phyloP scores from a whole-genome alignment of 2,113 vertebrate genomes.

The Stomatorhinus ivindoensis region DNA sequence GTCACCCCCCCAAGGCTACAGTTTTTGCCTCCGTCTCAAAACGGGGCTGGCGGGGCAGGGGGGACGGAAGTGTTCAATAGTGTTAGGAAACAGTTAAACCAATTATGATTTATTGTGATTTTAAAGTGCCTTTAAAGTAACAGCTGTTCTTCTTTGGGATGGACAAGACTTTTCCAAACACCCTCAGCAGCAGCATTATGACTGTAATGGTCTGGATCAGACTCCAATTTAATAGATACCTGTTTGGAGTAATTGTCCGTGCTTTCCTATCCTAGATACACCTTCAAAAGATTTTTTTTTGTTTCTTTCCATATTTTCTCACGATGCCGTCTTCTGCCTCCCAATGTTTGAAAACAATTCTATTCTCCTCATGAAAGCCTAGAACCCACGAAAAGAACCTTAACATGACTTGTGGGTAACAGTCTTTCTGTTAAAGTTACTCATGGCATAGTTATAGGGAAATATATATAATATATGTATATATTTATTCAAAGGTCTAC shows the following conservation, averaged over 20 bases:
- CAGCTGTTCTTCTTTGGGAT: conserved; percentile 48
- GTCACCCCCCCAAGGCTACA: not conserved
- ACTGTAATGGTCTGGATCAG: conserved; percentile 65
- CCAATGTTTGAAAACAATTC: conserved; percentile 85
- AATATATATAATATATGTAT: conserved; percentile 52
- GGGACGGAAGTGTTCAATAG: not conserved
- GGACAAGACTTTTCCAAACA: not conserved
- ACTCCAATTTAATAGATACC: conserved; percentile 82
- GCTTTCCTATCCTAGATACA: conserved; percentile 88
- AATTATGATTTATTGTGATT: not conserved
- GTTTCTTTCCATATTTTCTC: conserved; percentile 34
- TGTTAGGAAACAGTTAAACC: not conserved
- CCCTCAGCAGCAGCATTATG: conserved; percentile 36
- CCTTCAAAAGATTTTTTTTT: conserved; percentile 58
- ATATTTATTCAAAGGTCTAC: not conserved
- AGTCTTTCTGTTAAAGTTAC: conserved; percentile 83
- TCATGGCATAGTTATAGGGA: conserved; percentile 95
- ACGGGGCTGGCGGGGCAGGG: not conserved
- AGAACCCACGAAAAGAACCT: conserved; percentile 86
- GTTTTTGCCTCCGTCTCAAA: not conserved
- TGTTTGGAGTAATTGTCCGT: conserved; percentile 95
- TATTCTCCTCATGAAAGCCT: conserved; percentile 88
- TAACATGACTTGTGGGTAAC: conserved; percentile 75
- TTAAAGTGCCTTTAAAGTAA: conserved; percentile 33
- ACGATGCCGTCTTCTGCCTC: conserved; percentile 72